phyloP scores from a whole-genome alignment of 2,888 invertebrate species.

The Coremacera marginata region DNA sequence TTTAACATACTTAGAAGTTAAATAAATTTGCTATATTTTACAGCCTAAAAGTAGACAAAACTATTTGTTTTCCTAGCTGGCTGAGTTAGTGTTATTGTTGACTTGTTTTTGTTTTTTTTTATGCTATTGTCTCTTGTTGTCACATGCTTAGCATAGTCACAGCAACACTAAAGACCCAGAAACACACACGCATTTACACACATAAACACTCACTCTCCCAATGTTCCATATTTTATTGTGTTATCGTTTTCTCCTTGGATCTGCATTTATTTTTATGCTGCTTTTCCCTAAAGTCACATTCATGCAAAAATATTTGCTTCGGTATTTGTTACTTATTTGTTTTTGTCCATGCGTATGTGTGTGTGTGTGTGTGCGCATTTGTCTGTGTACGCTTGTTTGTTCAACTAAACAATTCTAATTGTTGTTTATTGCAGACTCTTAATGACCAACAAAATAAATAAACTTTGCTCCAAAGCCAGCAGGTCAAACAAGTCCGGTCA shows the following conservation, averaged over 20 bases:
- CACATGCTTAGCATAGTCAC: not conserved
- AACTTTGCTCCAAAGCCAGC: not conserved
- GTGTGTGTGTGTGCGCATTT: not conserved
- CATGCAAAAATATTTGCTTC: constrained; percentile 3
- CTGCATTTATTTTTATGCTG: not conserved
- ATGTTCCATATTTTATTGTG: not conserved
- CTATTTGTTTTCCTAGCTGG: not conserved
- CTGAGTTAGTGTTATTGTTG: not conserved
- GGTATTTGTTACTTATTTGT: not conserved
- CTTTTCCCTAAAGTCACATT: constrained; percentile 10
- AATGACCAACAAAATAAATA: constrained; percentile 15
- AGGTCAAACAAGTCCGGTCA: too few relatives aligned
- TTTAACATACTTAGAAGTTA: not conserved
- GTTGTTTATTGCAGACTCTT: constrained; percentile 25
- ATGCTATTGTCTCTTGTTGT: not conserved
- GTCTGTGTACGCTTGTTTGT: not conserved
- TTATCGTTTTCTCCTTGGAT: constrained; percentile 4
- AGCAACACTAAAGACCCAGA: not conserved
- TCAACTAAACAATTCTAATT: constrained; percentile 4
- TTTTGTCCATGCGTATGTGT: not conserved
- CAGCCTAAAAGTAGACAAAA: not conserved
- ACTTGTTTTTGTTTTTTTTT: not conserved
- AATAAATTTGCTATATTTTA: constrained; percentile 14
- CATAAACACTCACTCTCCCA: not conserved
- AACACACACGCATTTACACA: not conserved